A percentile compares a stretch with the other conserved stretches of the same genome.
These are phyloP conservation scores for Columba guinea DNA, from an alignment of 2,797 vertebrate genomes.

Conservation along the genomic window DNA sequence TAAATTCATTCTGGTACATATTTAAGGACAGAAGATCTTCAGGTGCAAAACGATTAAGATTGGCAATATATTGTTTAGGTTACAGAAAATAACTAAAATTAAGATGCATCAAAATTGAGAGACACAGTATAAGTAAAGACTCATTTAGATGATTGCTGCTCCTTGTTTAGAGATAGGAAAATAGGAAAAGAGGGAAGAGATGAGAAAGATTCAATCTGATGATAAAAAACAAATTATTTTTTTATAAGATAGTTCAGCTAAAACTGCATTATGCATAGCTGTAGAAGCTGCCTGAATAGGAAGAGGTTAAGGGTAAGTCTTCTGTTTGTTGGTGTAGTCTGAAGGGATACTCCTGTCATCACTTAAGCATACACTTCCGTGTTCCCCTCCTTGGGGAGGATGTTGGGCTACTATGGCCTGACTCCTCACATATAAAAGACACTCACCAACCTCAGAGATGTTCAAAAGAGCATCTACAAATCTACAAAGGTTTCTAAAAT, in stretches of 20 bases:
- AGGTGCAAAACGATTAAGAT: neutral
- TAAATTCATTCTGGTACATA: neutral
- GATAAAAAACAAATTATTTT: neutral
- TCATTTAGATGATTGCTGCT: neutral
- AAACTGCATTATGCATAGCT: neutral
- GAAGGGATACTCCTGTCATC: neutral
- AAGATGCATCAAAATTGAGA: neutral
- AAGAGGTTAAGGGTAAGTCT: neutral
- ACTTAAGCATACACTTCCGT: neutral
- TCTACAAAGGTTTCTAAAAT: neutral
- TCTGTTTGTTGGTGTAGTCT: neutral
- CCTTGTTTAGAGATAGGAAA: neutral
- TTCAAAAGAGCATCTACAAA: neutral
- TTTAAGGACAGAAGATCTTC: neutral
- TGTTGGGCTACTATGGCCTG: neutral
- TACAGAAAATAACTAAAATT: neutral
- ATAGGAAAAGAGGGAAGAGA: neutral
- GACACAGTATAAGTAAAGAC: neutral
- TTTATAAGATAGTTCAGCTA: neutral
- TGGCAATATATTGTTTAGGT: neutral
- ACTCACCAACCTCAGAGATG: neutral
- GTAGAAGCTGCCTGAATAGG: neutral
- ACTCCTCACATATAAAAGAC: neutral
- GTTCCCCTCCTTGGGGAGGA: neutral
- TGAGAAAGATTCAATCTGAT: neutral